Evolutionary conservation across 53 echinoderm and acorn worm species (phyloP).

Genomic region (Glandiceps talaboti): DNA sequence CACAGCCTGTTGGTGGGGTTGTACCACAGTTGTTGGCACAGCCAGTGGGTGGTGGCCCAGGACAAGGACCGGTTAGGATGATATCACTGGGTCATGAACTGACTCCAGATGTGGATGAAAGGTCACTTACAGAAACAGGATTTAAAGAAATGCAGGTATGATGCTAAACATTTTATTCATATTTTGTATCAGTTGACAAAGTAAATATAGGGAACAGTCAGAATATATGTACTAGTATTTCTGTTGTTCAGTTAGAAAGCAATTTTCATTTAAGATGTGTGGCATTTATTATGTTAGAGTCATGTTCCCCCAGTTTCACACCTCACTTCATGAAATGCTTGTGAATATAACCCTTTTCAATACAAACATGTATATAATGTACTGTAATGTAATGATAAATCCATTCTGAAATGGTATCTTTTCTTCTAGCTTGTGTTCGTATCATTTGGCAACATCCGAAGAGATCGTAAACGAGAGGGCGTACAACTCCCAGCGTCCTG

Average conservation of each 20-base stretch:
- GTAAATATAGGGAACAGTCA: too few relatives aligned
- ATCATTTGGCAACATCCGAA: slow-evolving; percentile 67
- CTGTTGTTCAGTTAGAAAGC: too few relatives aligned
- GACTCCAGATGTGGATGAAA: slow-evolving; percentile 62
- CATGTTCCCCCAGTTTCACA: too few relatives aligned
- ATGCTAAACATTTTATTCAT: too few relatives aligned
- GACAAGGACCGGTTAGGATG: slow-evolving; percentile 70
- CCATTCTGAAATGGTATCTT: neutral
- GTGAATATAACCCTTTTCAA: too few relatives aligned
- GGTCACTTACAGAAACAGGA: slow-evolving; percentile 62
- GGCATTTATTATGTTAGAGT: too few relatives aligned
- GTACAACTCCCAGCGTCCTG: slow-evolving; percentile 74
- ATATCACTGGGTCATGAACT: slow-evolving; percentile 73
- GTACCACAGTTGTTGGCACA: neutral
- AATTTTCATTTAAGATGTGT: too few relatives aligned
- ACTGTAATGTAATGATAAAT: too few relatives aligned
- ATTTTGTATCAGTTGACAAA: too few relatives aligned
- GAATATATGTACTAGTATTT: too few relatives aligned
- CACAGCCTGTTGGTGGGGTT: slow-evolving; percentile 1
- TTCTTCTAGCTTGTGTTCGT: slow-evolving; percentile 61
- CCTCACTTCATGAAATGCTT: too few relatives aligned
- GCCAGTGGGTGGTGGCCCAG: neutral
- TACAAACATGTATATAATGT: too few relatives aligned
- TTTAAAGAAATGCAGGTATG: slow-evolving; percentile 57
- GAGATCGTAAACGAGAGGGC: slow-evolving; percentile 71